Percentiles rank a stretch among this genome's conserved stretches.
Conservation (phyloP, 2,888 invertebrate genomes). For the Oithona nana region DNA sequence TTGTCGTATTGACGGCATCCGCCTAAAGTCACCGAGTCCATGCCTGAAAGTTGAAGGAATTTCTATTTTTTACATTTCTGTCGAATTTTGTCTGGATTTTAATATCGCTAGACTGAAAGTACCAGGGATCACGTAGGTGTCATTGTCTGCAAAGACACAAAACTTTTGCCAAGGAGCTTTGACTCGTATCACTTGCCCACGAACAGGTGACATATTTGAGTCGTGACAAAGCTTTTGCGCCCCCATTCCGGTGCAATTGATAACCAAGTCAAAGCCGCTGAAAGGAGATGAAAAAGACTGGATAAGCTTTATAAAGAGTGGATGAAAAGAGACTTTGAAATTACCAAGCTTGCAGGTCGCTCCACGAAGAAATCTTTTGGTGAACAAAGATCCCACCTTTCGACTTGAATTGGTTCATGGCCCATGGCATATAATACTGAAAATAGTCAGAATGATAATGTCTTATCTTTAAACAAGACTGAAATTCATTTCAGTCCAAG, state of each 20-base stretch:
- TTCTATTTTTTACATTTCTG: not conserved
- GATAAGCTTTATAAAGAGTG: not conserved
- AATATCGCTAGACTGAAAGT: constrained; percentile 14
- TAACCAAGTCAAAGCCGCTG: constrained; percentile 40
- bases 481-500: no score
- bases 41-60: constrained; percentile 20
- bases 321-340: not conserved
- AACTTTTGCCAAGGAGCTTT: constrained; percentile 21
- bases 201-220: constrained; percentile 39
- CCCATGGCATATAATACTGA: not conserved
- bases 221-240: constrained; percentile 44
- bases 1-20: constrained; percentile 67
- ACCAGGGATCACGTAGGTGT: constrained; percentile 61
- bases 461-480: no score
- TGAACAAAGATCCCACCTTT: not conserved
- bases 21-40: constrained; percentile 58
- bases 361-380: not conserved
- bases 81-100: not conserved
- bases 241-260: constrained; percentile 59
- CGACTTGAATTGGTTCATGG: not conserved
- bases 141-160: constrained; percentile 65
- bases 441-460: no score
- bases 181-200: constrained; percentile 53
- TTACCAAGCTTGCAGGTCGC: no score
- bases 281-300: not conserved